Percentiles rank a stretch among this genome's conserved stretches.
Evolutionary conservation across 2,888 invertebrate genomes (phyloP).

Genomic region (Tetheella fluctuosa): DNA sequence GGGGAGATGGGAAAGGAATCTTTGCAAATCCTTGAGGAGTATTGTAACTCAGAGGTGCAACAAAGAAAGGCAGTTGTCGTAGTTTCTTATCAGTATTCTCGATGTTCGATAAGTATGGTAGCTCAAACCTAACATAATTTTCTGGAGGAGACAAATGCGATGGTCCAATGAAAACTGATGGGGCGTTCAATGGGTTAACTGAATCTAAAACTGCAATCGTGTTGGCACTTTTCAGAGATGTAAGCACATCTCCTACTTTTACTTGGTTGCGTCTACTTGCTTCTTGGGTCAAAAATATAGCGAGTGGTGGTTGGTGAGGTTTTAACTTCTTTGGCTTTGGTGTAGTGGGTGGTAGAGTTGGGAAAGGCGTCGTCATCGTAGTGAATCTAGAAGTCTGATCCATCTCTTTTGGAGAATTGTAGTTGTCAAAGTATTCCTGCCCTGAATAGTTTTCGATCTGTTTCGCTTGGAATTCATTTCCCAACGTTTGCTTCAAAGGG

Average conservation of each 20-base stretch:
- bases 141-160: constrained; percentile 88
- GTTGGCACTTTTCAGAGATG: constrained; percentile 87
- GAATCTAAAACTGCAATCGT: constrained; percentile 91
- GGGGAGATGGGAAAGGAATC: constrained; percentile 93
- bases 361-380: constrained; percentile 65
- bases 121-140: constrained; percentile 91
- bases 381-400: constrained; percentile 72
- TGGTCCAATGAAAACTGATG: constrained; percentile 92
- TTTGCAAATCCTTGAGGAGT: constrained; percentile 94
- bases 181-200: constrained; percentile 86
- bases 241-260: constrained; percentile 88
- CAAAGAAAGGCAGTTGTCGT: constrained; percentile 91
- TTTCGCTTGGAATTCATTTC: constrained; percentile 54
- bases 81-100: constrained; percentile 89
- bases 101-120: constrained; percentile 91
- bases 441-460: constrained; percentile 54
- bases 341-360: constrained; percentile 72
- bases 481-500: constrained; percentile 51
- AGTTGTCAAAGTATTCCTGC: constrained; percentile 64
- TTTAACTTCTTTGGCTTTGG: constrained; percentile 84
- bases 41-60: constrained; percentile 92
- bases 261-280: constrained; percentile 75
- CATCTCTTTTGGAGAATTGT: constrained; percentile 56
- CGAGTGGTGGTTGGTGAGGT: constrained; percentile 93
- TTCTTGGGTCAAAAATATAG: constrained; percentile 89